phyloP scores from a whole-genome alignment of 1,140 invertebrate species.

The Dufourea novaeangliae region DNA sequence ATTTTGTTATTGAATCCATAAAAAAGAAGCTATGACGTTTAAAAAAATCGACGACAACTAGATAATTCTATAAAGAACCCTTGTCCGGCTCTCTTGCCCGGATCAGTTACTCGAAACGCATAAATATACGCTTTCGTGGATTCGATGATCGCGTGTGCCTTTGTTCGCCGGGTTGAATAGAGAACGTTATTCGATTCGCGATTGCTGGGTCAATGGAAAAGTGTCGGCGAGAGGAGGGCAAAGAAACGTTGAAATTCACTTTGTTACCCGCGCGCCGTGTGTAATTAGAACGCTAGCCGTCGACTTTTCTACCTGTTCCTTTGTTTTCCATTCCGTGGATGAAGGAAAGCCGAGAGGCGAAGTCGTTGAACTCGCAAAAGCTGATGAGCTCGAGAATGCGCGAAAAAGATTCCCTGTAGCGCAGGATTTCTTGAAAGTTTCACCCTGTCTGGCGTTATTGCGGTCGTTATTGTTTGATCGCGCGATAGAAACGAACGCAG shows the following conservation, averaged over 20 bases:
- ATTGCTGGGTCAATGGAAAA: slow-evolving; percentile 28
- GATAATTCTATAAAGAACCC: neutral
- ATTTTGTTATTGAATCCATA: too few species aligned
- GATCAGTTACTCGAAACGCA: neutral
- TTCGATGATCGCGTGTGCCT: too few species aligned
- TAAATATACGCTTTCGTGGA: neutral
- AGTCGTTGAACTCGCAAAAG: slow-evolving; percentile 51
- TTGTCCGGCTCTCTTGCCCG: neutral
- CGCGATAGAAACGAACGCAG: neutral
- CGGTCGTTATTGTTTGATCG: slow-evolving; percentile 9
- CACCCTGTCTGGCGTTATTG: neutral
- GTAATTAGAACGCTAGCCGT: slow-evolving; percentile 51
- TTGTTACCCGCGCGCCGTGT: slow-evolving; percentile 47
- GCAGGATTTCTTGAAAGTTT: slow-evolving; percentile 38
- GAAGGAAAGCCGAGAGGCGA: slow-evolving; percentile 41
- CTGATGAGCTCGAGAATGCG: slow-evolving; percentile 39
- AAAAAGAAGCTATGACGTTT: too few species aligned
- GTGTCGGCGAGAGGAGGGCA: neutral
- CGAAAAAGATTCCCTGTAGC: slow-evolving; percentile 27
- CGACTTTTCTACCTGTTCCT: slow-evolving; percentile 46
- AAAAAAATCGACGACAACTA: neutral
- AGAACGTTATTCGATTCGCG: slow-evolving; percentile 23
- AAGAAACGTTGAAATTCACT: slow-evolving; percentile 55
- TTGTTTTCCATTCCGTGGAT: slow-evolving; percentile 45
- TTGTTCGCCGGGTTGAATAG: neutral